Evolutionary conservation across 1,140 invertebrate genomes (phyloP).

Genomic region (Neuroterus valhalla): DNA sequence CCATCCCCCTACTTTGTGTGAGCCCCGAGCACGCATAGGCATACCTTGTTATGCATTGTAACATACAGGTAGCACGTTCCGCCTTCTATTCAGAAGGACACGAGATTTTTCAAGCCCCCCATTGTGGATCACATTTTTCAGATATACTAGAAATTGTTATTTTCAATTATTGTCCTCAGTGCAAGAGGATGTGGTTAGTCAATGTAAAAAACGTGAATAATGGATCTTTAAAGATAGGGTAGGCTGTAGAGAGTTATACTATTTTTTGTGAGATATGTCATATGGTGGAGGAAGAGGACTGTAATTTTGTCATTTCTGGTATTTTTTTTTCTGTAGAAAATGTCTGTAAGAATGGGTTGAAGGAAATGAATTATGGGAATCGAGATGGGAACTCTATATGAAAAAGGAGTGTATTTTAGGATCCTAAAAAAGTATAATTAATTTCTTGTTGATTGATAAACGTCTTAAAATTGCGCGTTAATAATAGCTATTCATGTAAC

Average conservation of each 20-base stretch:
- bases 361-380: no score
- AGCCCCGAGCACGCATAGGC: slow-evolving; percentile 17
- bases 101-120: neutral
- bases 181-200: neutral
- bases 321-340: no score
- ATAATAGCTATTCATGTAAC: no score
- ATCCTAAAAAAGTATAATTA: no score
- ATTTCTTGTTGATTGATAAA: no score
- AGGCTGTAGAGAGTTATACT: neutral
- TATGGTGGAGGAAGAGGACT: no score
- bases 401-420: no score
- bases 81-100: slow-evolving; percentile 20
- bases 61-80: slow-evolving; percentile 24
- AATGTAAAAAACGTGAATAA: neutral
- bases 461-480: no score
- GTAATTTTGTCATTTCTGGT: no score
- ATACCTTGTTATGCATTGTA: slow-evolving; percentile 29
- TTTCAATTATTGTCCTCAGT: slow-evolving; percentile 19
- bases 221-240: no score
- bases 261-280: neutral
- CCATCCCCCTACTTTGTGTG: slow-evolving; percentile 6
- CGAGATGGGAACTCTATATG: no score
- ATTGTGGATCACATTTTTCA: slow-evolving; percentile 1
- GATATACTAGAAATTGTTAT: slow-evolving; percentile 6
- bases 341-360: no score